These are phyloP conservation scores for Vidua macroura DNA, from an alignment of 2,113 vertebrate genomes.

Conservation along the genomic window DNA sequence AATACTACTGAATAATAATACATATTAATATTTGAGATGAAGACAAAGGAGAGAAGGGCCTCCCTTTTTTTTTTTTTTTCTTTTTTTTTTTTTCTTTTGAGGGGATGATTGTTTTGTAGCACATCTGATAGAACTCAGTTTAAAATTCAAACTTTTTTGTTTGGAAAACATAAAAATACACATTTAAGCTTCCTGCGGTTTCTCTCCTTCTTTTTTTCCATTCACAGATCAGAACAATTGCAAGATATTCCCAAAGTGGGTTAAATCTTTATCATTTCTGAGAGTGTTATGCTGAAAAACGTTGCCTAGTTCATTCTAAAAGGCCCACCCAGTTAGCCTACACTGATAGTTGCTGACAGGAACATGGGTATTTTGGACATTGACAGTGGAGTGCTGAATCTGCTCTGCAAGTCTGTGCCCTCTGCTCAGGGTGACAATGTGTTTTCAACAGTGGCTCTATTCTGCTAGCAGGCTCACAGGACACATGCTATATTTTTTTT, in stretches of 20 bases:
- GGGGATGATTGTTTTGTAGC: neutral
- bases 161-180: neutral
- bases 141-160: neutral
- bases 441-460: neutral
- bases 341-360: neutral
- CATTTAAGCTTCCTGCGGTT: neutral
- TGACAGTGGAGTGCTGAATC: neutral
- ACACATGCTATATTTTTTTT: neutral
- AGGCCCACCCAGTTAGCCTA: neutral
- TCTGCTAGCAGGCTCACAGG: rapidly evolving
- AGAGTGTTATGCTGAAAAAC: neutral
- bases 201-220: neutral
- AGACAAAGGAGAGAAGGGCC: neutral
- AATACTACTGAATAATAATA: neutral
- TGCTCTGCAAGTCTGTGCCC: neutral
- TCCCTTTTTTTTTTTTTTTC: neutral
- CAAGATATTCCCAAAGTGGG: neutral
- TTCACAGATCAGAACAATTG: neutral
- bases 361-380: neutral
- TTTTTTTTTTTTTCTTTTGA: neutral
- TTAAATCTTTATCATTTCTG: neutral
- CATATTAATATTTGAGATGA: neutral
- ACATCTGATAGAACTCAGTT: neutral
- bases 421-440: neutral
- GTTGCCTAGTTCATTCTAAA: neutral